Evolutionary conservation across 2,888 invertebrate species (phyloP), one percentile per base, ranked within the genome.

Genomic region (Epicampocera succincta): DNA sequence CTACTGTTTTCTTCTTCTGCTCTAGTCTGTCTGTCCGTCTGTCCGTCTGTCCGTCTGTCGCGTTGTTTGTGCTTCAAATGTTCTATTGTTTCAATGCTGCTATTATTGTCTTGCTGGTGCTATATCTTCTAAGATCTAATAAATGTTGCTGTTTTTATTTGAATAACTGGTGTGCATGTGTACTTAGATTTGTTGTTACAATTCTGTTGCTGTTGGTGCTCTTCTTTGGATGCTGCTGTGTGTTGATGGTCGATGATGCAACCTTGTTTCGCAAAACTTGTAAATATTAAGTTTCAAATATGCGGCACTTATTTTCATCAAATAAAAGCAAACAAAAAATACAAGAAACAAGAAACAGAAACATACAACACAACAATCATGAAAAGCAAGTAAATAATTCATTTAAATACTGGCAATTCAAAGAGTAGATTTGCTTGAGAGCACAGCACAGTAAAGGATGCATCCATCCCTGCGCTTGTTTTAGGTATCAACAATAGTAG

Each of bases 61-160:
- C 71, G 50, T 74, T 68, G 50, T 40, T 33, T 60, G 17, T 71
- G 21, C 56, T 66, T 66, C 80, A 68, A 68, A 80, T 72, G 42
- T 80, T 76, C 76, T 73, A 76, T 80, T 80, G 80, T 80, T 72
- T 72, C 17, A 66, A 66, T 65, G 58, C 58, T 73, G 65, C 66
- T 44, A 38, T n/a, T n/a, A n/a, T 56, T 73, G 63, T 65, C 19
- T 63, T 29, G 52, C 15, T 40, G 33, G 1, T 33, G 5, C 19
- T 38, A 46, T 13, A n/a, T 50, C 15, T 15, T 40, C 25, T 38
- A 21, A 46, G 38, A 50, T 68, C 48, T 58, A 46, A 74, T 19
- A 74, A 65, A 58, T 68, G 48, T 52, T 54, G 52, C 4, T 52
- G 52, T 46, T 63, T 12, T 15, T 33, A n/a, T 52, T 72, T 19